Base-by-base conservation (phyloP, 2,888 invertebrate genomes). In the Cheilosia scutellata region DNA sequence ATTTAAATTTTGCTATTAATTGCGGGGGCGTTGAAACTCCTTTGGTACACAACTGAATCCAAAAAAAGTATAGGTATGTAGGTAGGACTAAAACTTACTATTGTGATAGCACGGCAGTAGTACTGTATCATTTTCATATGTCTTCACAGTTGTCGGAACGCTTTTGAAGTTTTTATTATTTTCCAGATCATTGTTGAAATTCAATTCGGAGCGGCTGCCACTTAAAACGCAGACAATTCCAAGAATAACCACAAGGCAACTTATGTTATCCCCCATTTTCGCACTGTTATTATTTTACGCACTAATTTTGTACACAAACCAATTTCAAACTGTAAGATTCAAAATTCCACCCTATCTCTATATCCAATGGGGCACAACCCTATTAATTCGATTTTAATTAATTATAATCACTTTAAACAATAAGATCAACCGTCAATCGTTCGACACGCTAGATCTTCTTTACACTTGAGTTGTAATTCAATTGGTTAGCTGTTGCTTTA, bases 21-120 rank as follows among this genome's bases (percentile, higher is more conserved):
- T n/a, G n/a, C n/a, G n/a, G n/a, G n/a, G n/a, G n/a, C n/a, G n/a
- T n/a, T n/a, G n/a, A n/a, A n/a, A n/a, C n/a, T n/a, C 9, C 33
- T 33, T 33, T 33, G 9, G 9, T 3, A 33, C 33, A 33, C 33
- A 37, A 37, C 37, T 11, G 37, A 11, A 11, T 4, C 11, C 1
- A 1, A 5, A 47, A 47, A 51, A 5, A 13, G 27, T 27, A n/a
- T n/a, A n/a, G n/a, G n/a, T n/a, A n/a, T 13, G 4, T 7, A 13
- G 5, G 1, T 5, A 13, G 11, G 5, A n/a, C 37, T 31, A 2
- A 5, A 0, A 91, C 94, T 95, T 93, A 95, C 96, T 95, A 88
- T 96, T 95, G 87, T 96, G 93, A 90, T 95, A 95, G 90, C 97
- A 97, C 0, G 97, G 97, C 82, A 97, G 92, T 29, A 96, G 90